phyloP scores from a whole-genome alignment of 2,113 vertebrate genomes.

The Atherinomorus stipes region DNA sequence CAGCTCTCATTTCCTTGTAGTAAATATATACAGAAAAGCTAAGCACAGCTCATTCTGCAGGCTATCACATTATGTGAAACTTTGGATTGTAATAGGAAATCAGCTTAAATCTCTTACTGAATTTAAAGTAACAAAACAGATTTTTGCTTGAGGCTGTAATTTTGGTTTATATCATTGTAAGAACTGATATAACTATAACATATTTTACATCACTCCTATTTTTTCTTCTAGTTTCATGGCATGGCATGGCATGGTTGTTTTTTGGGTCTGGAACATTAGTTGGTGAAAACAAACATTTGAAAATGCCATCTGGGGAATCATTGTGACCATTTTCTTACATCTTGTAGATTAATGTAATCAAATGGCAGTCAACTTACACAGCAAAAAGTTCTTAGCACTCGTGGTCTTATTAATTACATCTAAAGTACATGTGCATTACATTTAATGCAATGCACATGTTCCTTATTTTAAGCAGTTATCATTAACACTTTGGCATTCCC shows the following conservation, averaged over 20 bases:
- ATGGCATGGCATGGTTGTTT: background rate
- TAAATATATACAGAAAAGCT: slow-evolving; percentile 1
- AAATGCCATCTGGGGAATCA: no score
- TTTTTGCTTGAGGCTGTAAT: background rate
- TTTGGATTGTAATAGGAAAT: background rate
- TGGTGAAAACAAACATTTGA: background rate
- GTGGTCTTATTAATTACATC: background rate
- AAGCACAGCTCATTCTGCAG: background rate
- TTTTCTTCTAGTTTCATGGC: background rate
- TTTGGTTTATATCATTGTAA: background rate
- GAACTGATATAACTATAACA: no score
- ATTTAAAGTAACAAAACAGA: background rate
- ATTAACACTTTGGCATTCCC: no score
- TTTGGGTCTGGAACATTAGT: background rate
- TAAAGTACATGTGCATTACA: no score
- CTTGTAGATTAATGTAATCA: background rate
- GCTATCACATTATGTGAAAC: background rate
- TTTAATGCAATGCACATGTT: no score
- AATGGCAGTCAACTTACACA: background rate
- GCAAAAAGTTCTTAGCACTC: background rate
- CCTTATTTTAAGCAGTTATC: background rate
- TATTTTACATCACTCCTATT: background rate
- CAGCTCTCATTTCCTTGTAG: slow-evolving; percentile 11
- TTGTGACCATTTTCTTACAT: no score
- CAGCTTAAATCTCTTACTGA: no score